Evolutionary conservation across 2,113 vertebrate species (phyloP), one percentile per base, ranked within the genome.

Genomic region (Triplophysa rosa): DNA sequence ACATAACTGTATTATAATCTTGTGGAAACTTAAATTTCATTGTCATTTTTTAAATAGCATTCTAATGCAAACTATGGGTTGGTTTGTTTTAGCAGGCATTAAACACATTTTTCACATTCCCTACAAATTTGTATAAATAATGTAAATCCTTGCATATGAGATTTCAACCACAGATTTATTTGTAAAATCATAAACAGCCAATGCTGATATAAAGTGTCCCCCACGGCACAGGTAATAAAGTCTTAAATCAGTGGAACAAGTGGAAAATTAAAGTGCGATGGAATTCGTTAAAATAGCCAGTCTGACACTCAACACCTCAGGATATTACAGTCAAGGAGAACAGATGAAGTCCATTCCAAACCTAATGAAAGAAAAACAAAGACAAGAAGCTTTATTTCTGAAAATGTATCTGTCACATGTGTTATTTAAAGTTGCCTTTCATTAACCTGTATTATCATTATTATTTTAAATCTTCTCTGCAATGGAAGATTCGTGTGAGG

Each of bases 331-430:
- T 33, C 17, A 24, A 64, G 12, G 19, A 64, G 67, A 49, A 12
- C 8, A 11, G 42, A 45, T 45, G 49, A 68, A 29, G 65, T 66
- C n/a, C 33, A 67, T 72, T 80, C 37, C 54, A 52, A 62, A n/a
- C 45, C 3, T 47, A 59, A 81, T 81, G 72, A 81, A 81, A 81
- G 52, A 76, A 61, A 81, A 81, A 76, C 71, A 76, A 67, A 45
- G 23, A 7, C 62, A 29, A 67, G 26, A 59, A 14, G 29, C 17
- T 33, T 37, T 59, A 47, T n/a, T 59, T 47, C 49, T 19, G 40
- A 75, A 56, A 61, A 73, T 26, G 72, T 13, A 81, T 54, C 47
- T 29, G 17, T n/a, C 40, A 29, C 40, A 75, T 16, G 19, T 75
- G 26, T 63, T n/a, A 62, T 67, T 21, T 52, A 29, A 70, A 63